phyloP scores from a whole-genome alignment of 1,140 invertebrate genomes.

The Plutomurus gul region DNA sequence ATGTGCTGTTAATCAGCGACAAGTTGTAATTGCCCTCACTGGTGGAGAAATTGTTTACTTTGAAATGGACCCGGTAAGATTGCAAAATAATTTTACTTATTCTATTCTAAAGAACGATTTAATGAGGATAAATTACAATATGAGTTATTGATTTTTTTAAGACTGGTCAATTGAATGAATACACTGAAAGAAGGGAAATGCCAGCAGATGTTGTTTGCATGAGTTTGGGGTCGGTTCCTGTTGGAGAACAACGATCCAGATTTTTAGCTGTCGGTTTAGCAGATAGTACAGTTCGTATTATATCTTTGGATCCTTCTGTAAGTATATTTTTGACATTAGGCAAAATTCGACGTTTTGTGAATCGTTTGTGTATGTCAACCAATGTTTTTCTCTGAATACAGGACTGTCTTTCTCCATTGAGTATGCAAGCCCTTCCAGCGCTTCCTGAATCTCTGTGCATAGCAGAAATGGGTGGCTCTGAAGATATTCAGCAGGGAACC shows the following conservation, averaged over 20 bases:
- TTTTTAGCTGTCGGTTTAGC: constrained; percentile 96
- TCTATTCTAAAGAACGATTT: neutral
- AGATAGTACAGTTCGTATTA: constrained; percentile 96
- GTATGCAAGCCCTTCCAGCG: constrained; percentile 96
- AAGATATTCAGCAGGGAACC: constrained; percentile 70
- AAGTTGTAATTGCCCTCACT: constrained; percentile 96
- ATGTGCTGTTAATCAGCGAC: constrained; percentile 97
- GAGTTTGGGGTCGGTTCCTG: constrained; percentile 92
- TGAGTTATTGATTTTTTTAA: constrained; percentile 56
- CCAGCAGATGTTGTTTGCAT: constrained; percentile 97
- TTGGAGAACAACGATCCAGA: constrained; percentile 91
- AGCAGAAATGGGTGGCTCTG: constrained; percentile 81
- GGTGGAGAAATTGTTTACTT: constrained; percentile 99
- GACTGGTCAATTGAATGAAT: constrained; percentile 97
- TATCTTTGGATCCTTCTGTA: constrained; percentile 92
- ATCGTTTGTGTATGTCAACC: neutral
- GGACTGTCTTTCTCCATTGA: constrained; percentile 89
- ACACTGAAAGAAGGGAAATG: constrained; percentile 95
- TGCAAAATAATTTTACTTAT: neutral
- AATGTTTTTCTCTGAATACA: constrained; percentile 53
- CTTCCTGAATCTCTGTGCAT: constrained; percentile 95
- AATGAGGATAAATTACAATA: neutral
- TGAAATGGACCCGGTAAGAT: constrained; percentile 93
- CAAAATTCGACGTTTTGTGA: neutral
- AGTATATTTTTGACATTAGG: constrained; percentile 56